Percentiles rank a stretch among this genome's conserved stretches.
These are phyloP conservation scores for Prenolepis imparis DNA, from an alignment of 2,888 invertebrate species.

Conservation along the genomic window DNA sequence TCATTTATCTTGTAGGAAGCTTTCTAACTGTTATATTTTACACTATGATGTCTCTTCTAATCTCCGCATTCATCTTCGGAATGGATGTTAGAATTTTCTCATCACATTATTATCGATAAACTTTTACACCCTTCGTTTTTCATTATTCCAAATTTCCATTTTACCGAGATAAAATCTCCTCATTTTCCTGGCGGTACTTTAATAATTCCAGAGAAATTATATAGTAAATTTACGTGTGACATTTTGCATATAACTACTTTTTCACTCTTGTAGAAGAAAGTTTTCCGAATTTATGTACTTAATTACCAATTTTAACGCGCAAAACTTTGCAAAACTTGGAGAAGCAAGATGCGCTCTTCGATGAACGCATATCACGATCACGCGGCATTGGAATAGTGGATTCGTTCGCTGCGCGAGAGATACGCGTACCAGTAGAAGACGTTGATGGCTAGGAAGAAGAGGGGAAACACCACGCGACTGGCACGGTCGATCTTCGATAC, in stretches of 20 bases:
- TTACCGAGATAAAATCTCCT: neutral
- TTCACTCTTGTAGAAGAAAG: neutral
- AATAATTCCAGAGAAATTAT: neutral
- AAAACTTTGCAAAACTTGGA: neutral
- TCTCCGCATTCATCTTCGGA: neutral
- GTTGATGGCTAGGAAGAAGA: slow-evolving; percentile 92
- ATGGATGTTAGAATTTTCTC: neutral
- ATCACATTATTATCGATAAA: neutral
- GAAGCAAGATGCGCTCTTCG: neutral
- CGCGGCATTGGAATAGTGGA: slow-evolving; percentile 81
- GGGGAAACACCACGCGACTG: slow-evolving; percentile 92
- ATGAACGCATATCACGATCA: slow-evolving; percentile 64
- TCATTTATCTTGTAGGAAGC: neutral
- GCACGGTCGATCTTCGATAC: slow-evolving; percentile 93
- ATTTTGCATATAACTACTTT: neutral
- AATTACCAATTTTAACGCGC: neutral
- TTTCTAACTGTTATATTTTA: slow-evolving; percentile 6
- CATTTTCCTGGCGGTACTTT: neutral
- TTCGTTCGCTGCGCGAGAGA: slow-evolving; percentile 89
- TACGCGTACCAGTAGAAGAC: slow-evolving; percentile 93
- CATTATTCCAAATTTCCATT: neutral
- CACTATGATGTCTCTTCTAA: neutral
- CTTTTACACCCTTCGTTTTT: neutral
- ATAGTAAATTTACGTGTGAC: neutral
- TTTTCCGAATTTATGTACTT: neutral